Conservation (phyloP, 2,888 invertebrate species). For the Trichogramma evanescens region DNA sequence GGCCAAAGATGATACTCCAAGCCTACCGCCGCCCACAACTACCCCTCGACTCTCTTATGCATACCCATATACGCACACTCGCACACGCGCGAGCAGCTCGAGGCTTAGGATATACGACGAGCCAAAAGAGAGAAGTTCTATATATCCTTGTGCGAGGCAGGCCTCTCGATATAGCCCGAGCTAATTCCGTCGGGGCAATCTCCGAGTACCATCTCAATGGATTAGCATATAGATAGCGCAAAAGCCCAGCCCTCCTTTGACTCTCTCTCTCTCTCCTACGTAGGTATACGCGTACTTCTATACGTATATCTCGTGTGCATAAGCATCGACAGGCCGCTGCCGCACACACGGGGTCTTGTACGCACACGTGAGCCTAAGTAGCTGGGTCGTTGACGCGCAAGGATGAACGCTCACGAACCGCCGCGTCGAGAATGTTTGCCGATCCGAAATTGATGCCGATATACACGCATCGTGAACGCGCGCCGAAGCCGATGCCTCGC, state of each 20-base stretch:
- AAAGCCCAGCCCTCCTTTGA: slow-evolving; percentile 10
- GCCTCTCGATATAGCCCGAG: slow-evolving; percentile 25
- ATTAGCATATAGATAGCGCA: slow-evolving; percentile 48
- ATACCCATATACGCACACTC: not conserved
- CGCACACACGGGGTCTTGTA: not conserved
- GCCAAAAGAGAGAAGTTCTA: too few relatives aligned
- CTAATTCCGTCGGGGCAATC: slow-evolving; percentile 47
- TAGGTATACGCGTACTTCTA: not conserved
- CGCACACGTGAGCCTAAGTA: not conserved
- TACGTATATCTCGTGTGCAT: not conserved
- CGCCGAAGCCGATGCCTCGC: too few relatives aligned
- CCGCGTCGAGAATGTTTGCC: slow-evolving; percentile 4
- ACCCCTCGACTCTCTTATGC: not conserved
- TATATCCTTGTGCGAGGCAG: too few relatives aligned
- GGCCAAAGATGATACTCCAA: too few relatives aligned
- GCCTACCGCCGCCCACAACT: too few relatives aligned
- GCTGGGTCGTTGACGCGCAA: not conserved
- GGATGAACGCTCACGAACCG: not conserved
- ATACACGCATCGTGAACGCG: too few relatives aligned
- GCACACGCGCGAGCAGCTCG: slow-evolving; percentile 2
- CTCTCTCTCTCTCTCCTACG: not conserved
- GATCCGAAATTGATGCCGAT: not conserved
- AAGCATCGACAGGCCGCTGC: too few relatives aligned
- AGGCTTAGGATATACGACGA: slow-evolving; percentile 9
- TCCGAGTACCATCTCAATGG: slow-evolving; percentile 47